Base-by-base conservation (phyloP, 2,113 vertebrate genomes). In the Leptobrachium leishanense region DNA sequence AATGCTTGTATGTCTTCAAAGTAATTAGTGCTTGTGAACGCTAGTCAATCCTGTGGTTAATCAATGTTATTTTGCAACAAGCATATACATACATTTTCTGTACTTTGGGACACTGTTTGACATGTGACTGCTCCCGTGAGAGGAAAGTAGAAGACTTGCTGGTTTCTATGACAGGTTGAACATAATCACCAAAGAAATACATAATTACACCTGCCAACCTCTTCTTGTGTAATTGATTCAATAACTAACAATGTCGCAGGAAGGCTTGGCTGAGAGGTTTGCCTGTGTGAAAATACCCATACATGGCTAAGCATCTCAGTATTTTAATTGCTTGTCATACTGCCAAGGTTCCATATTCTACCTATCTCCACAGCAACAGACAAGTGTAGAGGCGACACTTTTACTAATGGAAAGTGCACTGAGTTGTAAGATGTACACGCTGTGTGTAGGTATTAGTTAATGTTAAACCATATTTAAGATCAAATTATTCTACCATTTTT, bases 141-240 rank as follows among this genome's bases (percentile, higher is more conserved):
- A 43, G 80, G 88, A 88, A 90, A 92, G 89, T 88, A 90, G 88
- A 90, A 89, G 86, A 84, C 89, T 91, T 75, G 85, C 89, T 90
- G 87, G 85, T 92, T 90, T 93, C 88, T 82, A 89, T 90, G 93
- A 94, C 92, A 93, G 86, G 88, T 86, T 85, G 81, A 87, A 89
- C 84, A 90, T 93, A 94, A 94, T 96, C 92, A 94, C 89, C 88
- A 90, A 39, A 89, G 88, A 91, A 93, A 92, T 93, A 91, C 83
- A 91, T 95, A 94, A 96, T 96, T 95, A 94, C 89, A 91, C 92
- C 92, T 95, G 95, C 94, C 95, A 95, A 86, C 88, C 83, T 90
- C 92, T 88, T 92, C 92, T 92, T 77, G 76, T 90, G 90, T 92
- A 94, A 95, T 86, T 93, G 94, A 95, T 94, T 92, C 90, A 91